Evolutionary conservation across 2,113 vertebrate genomes (phyloP).

Genomic region (Cervus canadensis): DNA sequence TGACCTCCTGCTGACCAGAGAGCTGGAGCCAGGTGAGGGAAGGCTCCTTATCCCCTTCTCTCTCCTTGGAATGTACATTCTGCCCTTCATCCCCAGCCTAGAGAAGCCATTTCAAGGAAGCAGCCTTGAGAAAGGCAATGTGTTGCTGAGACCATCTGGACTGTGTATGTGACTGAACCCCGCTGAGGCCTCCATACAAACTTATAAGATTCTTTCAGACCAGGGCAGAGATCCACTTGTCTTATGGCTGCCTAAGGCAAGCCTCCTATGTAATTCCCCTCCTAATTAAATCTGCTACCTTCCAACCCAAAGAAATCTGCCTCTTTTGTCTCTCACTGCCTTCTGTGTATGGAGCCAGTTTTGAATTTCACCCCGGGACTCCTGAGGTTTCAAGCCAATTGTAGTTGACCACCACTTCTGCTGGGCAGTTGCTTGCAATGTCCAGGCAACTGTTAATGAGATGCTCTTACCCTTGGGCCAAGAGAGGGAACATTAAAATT

Average conservation of each 20-base stretch:
- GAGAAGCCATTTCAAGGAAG: not conserved
- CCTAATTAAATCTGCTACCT: not conserved
- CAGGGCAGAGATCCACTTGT: not conserved
- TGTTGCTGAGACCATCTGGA: not conserved
- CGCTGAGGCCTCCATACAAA: not conserved
- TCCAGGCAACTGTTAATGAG: not conserved
- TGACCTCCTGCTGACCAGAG: not conserved
- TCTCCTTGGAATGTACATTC: not conserved
- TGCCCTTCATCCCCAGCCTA: not conserved
- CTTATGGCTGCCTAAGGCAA: not conserved
- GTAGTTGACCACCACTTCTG: not conserved
- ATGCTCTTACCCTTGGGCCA: not conserved
- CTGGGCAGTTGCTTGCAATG: not conserved
- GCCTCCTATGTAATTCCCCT: not conserved
- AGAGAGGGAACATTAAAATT: not conserved
- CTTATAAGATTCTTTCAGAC: not conserved
- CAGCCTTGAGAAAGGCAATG: not conserved
- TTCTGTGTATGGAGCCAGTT: not conserved
- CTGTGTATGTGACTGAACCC: not conserved
- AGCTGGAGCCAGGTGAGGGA: not conserved
- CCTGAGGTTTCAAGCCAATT: not conserved
- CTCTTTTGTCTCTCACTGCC: not conserved
- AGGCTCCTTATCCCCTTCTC: not conserved
- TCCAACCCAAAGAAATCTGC: not conserved
- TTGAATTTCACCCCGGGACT: not conserved